Evolutionary conservation across 1,140 invertebrate species (phyloP), one percentile per base, ranked within the genome.

Genomic region (Apis cerana): DNA sequence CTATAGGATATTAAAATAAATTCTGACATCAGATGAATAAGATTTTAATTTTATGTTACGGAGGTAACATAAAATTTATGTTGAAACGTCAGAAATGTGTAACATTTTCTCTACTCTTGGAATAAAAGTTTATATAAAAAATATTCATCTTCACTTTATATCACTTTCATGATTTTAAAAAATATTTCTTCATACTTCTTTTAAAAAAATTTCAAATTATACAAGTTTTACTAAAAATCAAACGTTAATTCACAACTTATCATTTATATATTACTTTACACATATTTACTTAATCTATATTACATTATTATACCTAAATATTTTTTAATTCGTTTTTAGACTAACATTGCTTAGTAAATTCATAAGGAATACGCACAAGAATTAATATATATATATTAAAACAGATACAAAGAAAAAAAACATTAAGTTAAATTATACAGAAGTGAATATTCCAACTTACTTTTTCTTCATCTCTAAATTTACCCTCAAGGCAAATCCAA

Each of bases 11-110:
- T 27, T 61, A 43, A 74, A 74, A 61, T 27, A 75, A 75, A 75
- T 61, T 61, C 71, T 23, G 71, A 75, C 71, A 11, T 75, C n/a
- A 23, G 43, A 48, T 61, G 56, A 75, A 59, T 75, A 48, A 59
- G 10, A 75, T 75, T 48, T 62, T 75, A 75, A 75, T 75, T 75
- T 43, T 61, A 48, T 10, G 56, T 75, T 75, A 61, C 19, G 71
- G 9, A 74, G 71, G 54, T 75, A n/a, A n/a, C 58, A n/a, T 62
- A 9, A 52, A 23, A 75, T 59, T 75, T 33, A 61, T 5, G 56
- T 61, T 48, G 33, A 23, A 61, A 9, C 10, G 27, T 43, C 10
- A 75, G 15, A 75, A 75, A 62, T 21, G 7, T 23, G 21, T 61
- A 61, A 62, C 17, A 43, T 48, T n/a, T 23, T 61, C 19, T 27